A percentile compares a stretch with the other conserved stretches of the same genome.
Evolutionary conservation across 2,888 invertebrate species (phyloP).

Genomic region (Dermolepida albohirtum): DNA sequence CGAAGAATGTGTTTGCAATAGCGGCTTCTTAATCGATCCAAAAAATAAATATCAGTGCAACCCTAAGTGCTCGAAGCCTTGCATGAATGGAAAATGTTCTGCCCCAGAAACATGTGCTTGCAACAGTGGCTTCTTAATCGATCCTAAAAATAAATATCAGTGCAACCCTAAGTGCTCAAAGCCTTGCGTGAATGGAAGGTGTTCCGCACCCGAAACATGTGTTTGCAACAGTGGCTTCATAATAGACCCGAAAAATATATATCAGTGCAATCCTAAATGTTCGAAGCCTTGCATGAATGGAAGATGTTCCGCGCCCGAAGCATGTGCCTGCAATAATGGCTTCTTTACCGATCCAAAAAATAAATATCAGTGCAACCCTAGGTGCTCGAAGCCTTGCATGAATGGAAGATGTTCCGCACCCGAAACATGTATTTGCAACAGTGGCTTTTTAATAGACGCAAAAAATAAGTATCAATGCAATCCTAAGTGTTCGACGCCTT

Average conservation of each 20-base stretch:
- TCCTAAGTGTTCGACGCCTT: slow-evolving; percentile 48
- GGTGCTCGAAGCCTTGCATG: slow-evolving; percentile 58
- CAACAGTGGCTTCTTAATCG: slow-evolving; percentile 25
- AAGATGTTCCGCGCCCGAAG: slow-evolving; percentile 55
- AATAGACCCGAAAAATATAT: slow-evolving; percentile 33
- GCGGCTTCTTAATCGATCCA: slow-evolving; percentile 40
- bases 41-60: slow-evolving; percentile 62
- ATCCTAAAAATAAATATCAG: slow-evolving; percentile 35
- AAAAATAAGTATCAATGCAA: slow-evolving; percentile 51
- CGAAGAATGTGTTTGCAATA: slow-evolving; percentile 43
- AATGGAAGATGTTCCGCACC: slow-evolving; percentile 51
- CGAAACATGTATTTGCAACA: slow-evolving; percentile 39
- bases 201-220: slow-evolving; percentile 64
- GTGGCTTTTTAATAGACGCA: slow-evolving; percentile 46
- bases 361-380: slow-evolving; percentile 44
- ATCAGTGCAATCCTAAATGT: slow-evolving; percentile 45
- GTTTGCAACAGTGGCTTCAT: slow-evolving; percentile 59
- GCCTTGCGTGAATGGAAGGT: slow-evolving; percentile 24
- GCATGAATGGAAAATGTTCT: slow-evolving; percentile 73
- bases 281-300: slow-evolving; percentile 46
- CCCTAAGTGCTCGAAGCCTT: slow-evolving; percentile 71
- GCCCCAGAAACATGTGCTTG: slow-evolving; percentile 71
- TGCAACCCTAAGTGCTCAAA: slow-evolving; percentile 35
- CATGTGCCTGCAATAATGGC: slow-evolving; percentile 52
- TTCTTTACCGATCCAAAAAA: slow-evolving; percentile 43